phyloP scores from a whole-genome alignment of 2,113 vertebrate genomes.

The Myrmecophaga tridactyla region DNA sequence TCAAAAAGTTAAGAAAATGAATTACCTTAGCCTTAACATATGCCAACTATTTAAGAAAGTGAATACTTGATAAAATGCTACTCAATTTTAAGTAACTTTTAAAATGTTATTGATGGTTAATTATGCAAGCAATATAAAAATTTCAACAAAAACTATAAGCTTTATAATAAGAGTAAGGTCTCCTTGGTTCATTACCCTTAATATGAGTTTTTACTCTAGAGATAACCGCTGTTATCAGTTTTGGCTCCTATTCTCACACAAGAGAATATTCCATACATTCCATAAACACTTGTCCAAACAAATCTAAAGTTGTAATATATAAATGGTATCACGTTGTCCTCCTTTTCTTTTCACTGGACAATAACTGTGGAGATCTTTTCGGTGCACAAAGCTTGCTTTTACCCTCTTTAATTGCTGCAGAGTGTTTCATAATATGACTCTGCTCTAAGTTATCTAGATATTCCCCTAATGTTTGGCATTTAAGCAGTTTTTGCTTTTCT shows the following conservation, averaged over 20 bases:
- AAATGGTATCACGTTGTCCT: neutral
- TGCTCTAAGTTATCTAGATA: neutral
- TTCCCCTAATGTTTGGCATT: neutral
- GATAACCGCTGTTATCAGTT: neutral
- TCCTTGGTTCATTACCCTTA: neutral
- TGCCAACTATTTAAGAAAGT: neutral
- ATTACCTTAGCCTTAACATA: neutral
- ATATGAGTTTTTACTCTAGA: neutral
- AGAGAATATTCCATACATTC: neutral
- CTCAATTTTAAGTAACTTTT: neutral
- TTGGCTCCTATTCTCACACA: neutral
- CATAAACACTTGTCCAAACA: neutral
- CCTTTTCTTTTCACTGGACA: neutral
- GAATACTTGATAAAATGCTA: neutral
- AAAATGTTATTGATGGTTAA: neutral
- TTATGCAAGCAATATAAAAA: neutral
- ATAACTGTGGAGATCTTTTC: neutral
- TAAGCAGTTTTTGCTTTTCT: neutral
- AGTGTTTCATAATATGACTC: neutral
- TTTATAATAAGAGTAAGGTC: neutral
- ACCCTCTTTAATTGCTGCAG: neutral
- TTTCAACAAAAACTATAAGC: neutral
- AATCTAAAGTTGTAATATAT: neutral
- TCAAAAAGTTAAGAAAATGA: conserved; percentile 1
- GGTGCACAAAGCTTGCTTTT: neutral